Evolutionary conservation across 2,113 vertebrate species (phyloP).

Genomic region (Tragelaphus imberbis): DNA sequence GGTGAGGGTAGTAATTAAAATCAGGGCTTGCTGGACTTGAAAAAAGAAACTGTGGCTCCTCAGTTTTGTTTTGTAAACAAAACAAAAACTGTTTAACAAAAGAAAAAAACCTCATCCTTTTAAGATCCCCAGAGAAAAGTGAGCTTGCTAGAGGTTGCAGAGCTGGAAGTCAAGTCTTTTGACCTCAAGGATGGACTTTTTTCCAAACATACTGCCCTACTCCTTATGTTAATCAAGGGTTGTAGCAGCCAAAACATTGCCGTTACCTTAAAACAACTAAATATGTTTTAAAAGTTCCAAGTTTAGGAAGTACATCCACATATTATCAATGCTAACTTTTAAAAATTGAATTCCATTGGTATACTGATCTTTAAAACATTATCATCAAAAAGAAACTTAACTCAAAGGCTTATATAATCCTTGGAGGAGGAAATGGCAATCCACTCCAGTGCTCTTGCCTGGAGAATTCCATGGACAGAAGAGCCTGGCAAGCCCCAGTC

Average conservation of each 20-base stretch:
- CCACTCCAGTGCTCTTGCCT: not conserved
- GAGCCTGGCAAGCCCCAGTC: not conserved
- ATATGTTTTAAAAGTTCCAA: not conserved
- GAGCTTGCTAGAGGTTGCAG: not conserved
- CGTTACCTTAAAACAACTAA: not conserved
- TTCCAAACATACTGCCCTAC: not conserved
- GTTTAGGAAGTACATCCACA: not conserved
- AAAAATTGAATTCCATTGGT: not conserved
- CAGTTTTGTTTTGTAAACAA: not conserved
- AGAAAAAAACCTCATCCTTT: not conserved
- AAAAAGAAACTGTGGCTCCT: not conserved
- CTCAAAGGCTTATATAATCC: not conserved
- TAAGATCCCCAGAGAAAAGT: not conserved
- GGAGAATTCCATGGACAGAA: not conserved
- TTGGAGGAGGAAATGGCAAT: not conserved
- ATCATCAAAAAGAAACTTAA: not conserved
- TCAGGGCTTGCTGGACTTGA: not conserved
- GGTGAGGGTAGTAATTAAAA: conserved; percentile 33
- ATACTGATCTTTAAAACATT: not conserved
- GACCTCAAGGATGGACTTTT: not conserved
- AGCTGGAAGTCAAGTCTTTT: not conserved
- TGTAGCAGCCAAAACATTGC: not conserved
- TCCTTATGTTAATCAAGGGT: not conserved
- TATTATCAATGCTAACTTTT: not conserved
- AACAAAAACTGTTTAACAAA: not conserved